Base-by-base conservation (phyloP, 2,888 invertebrate species). In the Phasia obesa region DNA sequence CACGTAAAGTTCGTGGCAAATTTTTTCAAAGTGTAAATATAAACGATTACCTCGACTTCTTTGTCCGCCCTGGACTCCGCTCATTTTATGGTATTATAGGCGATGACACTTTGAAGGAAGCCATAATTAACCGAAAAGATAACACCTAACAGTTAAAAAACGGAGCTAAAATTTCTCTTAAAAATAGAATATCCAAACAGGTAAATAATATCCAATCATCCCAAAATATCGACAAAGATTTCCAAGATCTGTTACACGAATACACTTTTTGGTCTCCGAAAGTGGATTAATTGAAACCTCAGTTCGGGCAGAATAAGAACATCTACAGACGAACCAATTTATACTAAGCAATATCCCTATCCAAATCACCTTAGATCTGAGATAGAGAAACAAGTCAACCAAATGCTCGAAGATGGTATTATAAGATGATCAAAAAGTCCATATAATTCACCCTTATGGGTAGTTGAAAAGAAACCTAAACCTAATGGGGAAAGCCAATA, bases 301-400 rank as follows among this genome's bases (percentile, higher is more conserved):
- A 2, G 69, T 85, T 15, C 67, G 67, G 3, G 78, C 73, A 0
- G 82, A 85, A 85, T 85, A 9, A 67, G 35, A 57, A 85, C 82
- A 2, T 67, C 53, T 0, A 85, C 79, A 0, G 53, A 69, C 1
- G 79, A 85, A 15, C 76, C 81, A 9, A 67, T 85, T 9, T 83
- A 82, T 19, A 74, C 76, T 0, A 78, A 84, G 35, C 55, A 67
- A 11, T 85, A 85, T n/a, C 77, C 67, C 9, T 85, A 84, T 42
- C 74, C 79, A 1, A 42, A 47, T 0, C 44, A 71, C 44, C 44
- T 85, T 17, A 57, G 17, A 35, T 4, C 13, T 6, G 70, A 70
- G 21, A 7, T 70, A n/a, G 53, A 62, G 0, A 53, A 19, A 42
- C 62, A 60, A 35, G n/a, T 73, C 4, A 17, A 23, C 4, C 17